Percentiles rank a stretch among this genome's conserved stretches.
phyloP scores from a whole-genome alignment of 2,797 vertebrate species.

The Lutjanus campechanus region DNA sequence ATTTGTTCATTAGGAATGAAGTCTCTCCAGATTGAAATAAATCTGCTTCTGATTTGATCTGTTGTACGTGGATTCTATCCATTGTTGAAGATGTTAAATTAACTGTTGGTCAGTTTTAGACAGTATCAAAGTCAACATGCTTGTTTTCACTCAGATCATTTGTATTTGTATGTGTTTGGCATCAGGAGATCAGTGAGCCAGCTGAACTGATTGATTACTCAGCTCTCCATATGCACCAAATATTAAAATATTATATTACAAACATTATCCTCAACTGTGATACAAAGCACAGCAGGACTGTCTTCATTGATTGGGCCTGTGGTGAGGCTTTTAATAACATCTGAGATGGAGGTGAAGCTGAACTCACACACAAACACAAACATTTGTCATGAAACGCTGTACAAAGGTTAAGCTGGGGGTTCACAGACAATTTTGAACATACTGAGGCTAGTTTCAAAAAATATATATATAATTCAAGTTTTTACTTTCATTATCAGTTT shows the following conservation, averaged over 20 bases:
- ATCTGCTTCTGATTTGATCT: not conserved
- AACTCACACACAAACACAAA: slow-evolving; percentile 28
- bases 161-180: slow-evolving; percentile 26
- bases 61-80: not conserved
- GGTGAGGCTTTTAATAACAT: slow-evolving; percentile 50
- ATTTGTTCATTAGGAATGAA: too few species aligned
- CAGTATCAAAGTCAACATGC: not conserved
- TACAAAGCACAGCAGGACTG: slow-evolving; percentile 43
- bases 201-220: slow-evolving; percentile 42
- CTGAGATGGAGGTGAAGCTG: slow-evolving; percentile 3
- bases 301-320: slow-evolving; percentile 51
- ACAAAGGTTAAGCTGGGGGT: slow-evolving; percentile 23
- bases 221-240: slow-evolving; percentile 29
- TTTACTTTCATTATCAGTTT: too few species aligned
- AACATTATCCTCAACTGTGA: slow-evolving; percentile 15
- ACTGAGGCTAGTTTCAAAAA: not conserved
- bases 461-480: too few species aligned
- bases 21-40: too few species aligned
- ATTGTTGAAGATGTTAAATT: slow-evolving; percentile 1
- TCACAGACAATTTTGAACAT: not conserved
- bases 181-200: slow-evolving; percentile 10
- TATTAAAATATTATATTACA: slow-evolving; percentile 5
- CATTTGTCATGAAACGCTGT: slow-evolving; percentile 14
- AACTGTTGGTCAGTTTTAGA: not conserved
- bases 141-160: slow-evolving; percentile 27